A percentile compares a stretch with the other conserved stretches of the same genome.
Evolutionary conservation across 1,140 invertebrate species (phyloP).

Genomic region (Macrosteles quadrilineatus): DNA sequence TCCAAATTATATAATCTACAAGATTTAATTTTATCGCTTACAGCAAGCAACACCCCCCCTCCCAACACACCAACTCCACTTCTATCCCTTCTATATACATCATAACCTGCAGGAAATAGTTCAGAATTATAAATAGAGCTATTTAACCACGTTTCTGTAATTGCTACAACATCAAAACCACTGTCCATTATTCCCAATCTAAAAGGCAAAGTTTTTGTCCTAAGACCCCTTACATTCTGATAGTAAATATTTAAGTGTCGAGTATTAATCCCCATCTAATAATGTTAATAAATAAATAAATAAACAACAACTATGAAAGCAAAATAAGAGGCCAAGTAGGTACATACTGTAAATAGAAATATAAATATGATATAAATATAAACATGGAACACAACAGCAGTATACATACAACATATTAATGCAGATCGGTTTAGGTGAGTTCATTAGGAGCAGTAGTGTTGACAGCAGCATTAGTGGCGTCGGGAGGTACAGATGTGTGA

Average conservation of each 20-base stretch:
- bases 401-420: too few relatives aligned
- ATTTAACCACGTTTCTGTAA: slow-evolving; percentile 26
- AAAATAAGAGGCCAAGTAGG: too few relatives aligned
- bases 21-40: too few relatives aligned
- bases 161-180: not conserved
- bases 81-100: slow-evolving; percentile 17
- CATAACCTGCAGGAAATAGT: slow-evolving; percentile 11
- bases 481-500: too few relatives aligned
- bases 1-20: too few relatives aligned
- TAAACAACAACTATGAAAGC: too few relatives aligned
- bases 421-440: too few relatives aligned
- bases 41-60: too few relatives aligned
- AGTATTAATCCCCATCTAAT: not conserved
- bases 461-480: too few relatives aligned
- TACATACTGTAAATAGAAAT: not conserved
- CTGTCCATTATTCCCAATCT: not conserved
- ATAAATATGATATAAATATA: not conserved
- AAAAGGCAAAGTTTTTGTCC: slow-evolving; percentile 10
- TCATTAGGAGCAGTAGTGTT: too few relatives aligned
- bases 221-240: slow-evolving; percentile 29
- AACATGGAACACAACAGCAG: not conserved
- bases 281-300: not conserved
- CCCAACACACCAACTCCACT: not conserved
- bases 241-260: not conserved
- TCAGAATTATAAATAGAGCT: slow-evolving; percentile 23